Evolutionary conservation across 2,113 vertebrate genomes (phyloP), one percentile per base, ranked within the genome.

Genomic region (Mugil cephalus): DNA sequence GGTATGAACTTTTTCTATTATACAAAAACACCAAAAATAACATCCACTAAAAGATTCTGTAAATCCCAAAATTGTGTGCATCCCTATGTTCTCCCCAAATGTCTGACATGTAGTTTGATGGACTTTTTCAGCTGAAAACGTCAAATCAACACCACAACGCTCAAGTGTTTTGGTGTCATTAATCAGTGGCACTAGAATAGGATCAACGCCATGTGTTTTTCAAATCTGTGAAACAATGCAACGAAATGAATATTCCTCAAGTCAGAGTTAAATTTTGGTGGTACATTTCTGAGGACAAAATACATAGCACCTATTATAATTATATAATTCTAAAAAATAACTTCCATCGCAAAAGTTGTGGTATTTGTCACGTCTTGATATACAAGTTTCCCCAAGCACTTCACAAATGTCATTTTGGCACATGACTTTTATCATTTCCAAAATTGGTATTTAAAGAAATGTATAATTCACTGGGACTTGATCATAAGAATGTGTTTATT

Each of bases 51-150:
- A 79, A 45, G 74, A 72, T 43, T 86, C 56, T 53, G 73, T 84
- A 72, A 69, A 84, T 60, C 67, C 73, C 77, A 86, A 65, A 69
- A 86, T 71, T 76, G 60, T 39, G 68, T 86, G 61, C 76, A 86
- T 84, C 52, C 74, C 69, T 15, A 86, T 51, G 71, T 84, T 78
- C 61, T 86, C 80, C 61, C 69, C 72, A 48, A 54, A 77, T 21
- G 87, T 50, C 59, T 86, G 81, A 21, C 13, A 82, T 10, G 79
- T 75, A 55, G 81, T 78, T 21, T 66, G 73, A 76, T 78, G 70
- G 19, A 82, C 63, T 7, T 30, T 74, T 13, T 69, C 65, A 59
- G 68, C 59, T 48, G 69, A 83, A 67, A 89, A 78, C 52, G 80
- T 68, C 46, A 87, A 59, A 53, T 55, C 42, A 30, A 66, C 19